These are phyloP conservation scores for Gymnocypris eckloni DNA, from an alignment of 2,797 vertebrate species.

Conservation along the genomic window DNA sequence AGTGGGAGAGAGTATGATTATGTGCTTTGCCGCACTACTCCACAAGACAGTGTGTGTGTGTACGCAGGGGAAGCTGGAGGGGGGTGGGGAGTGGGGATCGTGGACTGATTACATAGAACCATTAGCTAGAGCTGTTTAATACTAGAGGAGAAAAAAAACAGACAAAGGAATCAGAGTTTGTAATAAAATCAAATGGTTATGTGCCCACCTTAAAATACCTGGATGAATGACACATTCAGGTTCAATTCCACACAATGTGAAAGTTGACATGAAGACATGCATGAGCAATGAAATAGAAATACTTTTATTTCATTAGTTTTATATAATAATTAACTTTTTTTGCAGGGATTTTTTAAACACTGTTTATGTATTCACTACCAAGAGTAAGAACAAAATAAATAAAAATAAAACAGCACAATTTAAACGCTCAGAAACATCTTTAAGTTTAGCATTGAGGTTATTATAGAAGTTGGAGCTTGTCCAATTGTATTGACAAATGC, in stretches of 20 bases:
- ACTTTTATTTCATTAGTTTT: neutral
- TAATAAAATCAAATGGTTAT: constrained; percentile 44
- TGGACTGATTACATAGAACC: constrained; percentile 64
- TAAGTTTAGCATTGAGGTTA: constrained; percentile 20
- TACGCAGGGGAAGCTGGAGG: neutral
- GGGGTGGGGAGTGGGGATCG: neutral
- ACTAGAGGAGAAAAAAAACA: constrained; percentile 68
- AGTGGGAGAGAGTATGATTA: constrained; percentile 56
- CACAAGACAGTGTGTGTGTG: constrained; percentile 36
- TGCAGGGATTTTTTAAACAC: neutral
- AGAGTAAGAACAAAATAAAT: neutral
- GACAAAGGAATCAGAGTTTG: constrained; percentile 72
- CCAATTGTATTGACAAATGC: constrained; percentile 58
- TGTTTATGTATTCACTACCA: neutral
- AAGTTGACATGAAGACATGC: neutral
- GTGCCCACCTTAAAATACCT: constrained; percentile 41
- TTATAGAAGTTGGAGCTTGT: constrained; percentile 43
- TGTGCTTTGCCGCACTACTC: constrained; percentile 48
- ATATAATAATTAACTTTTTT: neutral
- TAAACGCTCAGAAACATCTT: constrained; percentile 7
- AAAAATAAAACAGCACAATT: neutral
- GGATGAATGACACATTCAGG: neutral
- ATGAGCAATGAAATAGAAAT: neutral
- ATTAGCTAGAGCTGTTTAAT: constrained; percentile 76
- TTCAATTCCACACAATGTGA: neutral